Conservation (phyloP, 2,888 invertebrate genomes). For the Tupiocoris notatus region DNA sequence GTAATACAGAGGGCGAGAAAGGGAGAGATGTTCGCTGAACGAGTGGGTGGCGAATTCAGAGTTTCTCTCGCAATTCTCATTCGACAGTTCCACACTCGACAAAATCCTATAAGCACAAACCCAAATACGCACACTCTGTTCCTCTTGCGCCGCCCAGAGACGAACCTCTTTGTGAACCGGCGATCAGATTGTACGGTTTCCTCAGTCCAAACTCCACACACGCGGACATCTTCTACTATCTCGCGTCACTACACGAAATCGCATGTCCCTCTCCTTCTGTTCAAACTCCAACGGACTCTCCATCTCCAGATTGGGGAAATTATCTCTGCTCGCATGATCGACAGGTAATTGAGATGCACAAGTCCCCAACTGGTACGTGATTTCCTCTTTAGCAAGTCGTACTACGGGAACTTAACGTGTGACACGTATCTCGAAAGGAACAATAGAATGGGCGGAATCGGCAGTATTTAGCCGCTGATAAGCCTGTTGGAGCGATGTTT, state of each 20-base stretch:
- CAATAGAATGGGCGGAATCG: background rate
- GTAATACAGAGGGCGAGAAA: constrained; percentile 28
- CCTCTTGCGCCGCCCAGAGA: background rate
- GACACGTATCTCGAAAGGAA: background rate
- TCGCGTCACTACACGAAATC: background rate
- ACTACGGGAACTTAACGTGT: background rate
- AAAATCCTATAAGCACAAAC: background rate
- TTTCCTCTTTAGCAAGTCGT: constrained; percentile 16
- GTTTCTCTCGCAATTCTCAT: background rate
- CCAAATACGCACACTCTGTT: background rate
- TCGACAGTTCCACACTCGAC: constrained; percentile 9
- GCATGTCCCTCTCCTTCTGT: background rate
- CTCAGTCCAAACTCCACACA: background rate
- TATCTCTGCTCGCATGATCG: constrained; percentile 27
- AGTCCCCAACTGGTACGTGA: constrained; percentile 4
- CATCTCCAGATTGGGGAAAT: constrained; percentile 2
- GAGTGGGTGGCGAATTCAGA: background rate
- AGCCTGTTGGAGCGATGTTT: background rate
- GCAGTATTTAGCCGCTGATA: background rate
- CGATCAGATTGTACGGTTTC: constrained; percentile 33
- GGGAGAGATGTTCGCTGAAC: background rate
- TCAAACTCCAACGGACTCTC: background rate
- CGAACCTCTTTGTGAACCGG: constrained; percentile 19
- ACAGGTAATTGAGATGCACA: constrained; percentile 36
- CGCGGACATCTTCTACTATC: constrained; percentile 4